Evolutionary conservation across 2,888 invertebrate species (phyloP).

Genomic region (Acanthosepion lycidas): DNA sequence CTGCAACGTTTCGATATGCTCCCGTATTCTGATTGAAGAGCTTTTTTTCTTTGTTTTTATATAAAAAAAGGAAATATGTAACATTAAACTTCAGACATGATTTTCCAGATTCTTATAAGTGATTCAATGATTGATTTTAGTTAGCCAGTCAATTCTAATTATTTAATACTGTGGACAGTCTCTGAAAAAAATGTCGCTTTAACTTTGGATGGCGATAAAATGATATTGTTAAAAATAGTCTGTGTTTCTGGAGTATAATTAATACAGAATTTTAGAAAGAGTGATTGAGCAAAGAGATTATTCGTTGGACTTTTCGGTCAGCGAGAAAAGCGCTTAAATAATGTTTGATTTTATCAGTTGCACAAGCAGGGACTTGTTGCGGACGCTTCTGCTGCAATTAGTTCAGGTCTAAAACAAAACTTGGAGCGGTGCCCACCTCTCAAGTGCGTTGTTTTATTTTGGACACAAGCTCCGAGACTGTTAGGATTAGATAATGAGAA

Average conservation of each 20-base stretch:
- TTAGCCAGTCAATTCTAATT: neutral
- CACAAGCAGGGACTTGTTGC: slow-evolving; percentile 33
- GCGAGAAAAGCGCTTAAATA: neutral
- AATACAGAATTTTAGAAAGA: neutral
- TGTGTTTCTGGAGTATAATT: neutral
- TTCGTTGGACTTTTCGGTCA: neutral
- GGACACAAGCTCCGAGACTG: neutral
- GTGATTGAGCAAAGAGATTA: neutral
- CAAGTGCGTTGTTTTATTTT: slow-evolving; percentile 16
- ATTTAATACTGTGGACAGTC: neutral
- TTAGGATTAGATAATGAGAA: neutral
- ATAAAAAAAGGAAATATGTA: too few relatives aligned
- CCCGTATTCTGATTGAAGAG: too few relatives aligned
- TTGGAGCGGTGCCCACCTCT: neutral
- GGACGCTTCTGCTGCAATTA: neutral
- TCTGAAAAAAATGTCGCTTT: neutral
- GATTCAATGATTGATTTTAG: too few relatives aligned
- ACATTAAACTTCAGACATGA: too few relatives aligned
- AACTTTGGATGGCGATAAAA: neutral
- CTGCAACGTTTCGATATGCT: too few relatives aligned
- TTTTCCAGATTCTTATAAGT: too few relatives aligned
- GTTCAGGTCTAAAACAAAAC: slow-evolving; percentile 9
- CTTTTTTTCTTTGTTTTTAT: too few relatives aligned
- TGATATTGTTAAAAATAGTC: neutral
- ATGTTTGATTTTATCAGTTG: neutral